Conservation (phyloP, 1,140 invertebrate genomes). For the Drosophila pseudoobscura region DNA sequence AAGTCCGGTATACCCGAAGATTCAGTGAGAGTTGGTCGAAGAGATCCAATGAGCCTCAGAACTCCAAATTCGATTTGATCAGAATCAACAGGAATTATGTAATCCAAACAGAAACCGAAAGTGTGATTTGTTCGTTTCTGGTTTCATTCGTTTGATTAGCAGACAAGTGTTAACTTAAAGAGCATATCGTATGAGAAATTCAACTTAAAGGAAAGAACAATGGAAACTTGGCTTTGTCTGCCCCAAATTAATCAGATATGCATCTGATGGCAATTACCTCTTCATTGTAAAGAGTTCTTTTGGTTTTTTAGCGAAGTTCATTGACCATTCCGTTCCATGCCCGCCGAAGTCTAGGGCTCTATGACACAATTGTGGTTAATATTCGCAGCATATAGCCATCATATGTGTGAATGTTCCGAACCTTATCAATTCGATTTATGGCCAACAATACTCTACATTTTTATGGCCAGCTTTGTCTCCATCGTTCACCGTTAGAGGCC, state of each 20-base stretch:
- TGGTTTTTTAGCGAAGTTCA: conserved; percentile 46
- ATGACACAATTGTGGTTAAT: conserved; percentile 60
- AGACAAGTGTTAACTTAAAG: conserved; percentile 31
- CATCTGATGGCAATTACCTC: neutral
- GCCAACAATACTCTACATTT: conserved; percentile 60
- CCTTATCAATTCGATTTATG: conserved; percentile 64
- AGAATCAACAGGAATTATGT: conserved; percentile 34
- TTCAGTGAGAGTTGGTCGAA: conserved; percentile 1
- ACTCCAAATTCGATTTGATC: conserved; percentile 6
- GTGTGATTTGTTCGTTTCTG: conserved; percentile 48
- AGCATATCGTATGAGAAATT: neutral
- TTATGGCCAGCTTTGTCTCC: conserved; percentile 51
- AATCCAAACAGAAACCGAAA: conserved; percentile 60
- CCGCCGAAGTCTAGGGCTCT: conserved; percentile 13
- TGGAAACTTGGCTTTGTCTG: neutral
- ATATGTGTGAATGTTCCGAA: conserved; percentile 15
- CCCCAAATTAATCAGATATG: conserved; percentile 20
- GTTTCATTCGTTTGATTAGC: conserved; percentile 37
- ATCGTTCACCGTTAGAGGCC: conserved; percentile 60
- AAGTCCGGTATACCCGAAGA: neutral
- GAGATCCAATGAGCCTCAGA: conserved; percentile 5
- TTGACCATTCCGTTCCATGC: conserved; percentile 47
- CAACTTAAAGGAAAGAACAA: conserved; percentile 13
- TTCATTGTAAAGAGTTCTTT: neutral
- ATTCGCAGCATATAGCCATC: conserved; percentile 51